Conservation (phyloP, 1,140 invertebrate genomes). For the Glomeris maerens region DNA sequence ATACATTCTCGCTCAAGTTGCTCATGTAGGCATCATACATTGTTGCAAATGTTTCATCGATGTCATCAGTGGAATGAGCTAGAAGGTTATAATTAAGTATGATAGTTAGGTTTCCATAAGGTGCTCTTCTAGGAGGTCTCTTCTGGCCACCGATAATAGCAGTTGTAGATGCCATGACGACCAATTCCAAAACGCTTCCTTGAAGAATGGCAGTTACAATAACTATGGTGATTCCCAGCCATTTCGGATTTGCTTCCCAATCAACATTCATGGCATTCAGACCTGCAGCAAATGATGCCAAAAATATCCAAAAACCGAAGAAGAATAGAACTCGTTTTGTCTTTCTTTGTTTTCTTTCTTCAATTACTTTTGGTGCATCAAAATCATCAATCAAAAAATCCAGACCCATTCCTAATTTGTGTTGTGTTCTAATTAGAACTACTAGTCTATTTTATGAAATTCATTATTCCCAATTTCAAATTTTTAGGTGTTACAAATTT, state of each 20-base stretch:
- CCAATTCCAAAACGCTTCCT: conserved; percentile 24
- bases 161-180: conserved; percentile 23
- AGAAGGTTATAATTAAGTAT: conserved; percentile 27
- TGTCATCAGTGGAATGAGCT: conserved; percentile 23
- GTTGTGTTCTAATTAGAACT: no score
- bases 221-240: conserved; percentile 21
- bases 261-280: conserved; percentile 24
- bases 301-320: conserved; percentile 21
- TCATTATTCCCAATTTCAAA: no score
- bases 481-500: no score
- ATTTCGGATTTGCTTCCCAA: conserved; percentile 21
- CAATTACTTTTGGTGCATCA: no score
- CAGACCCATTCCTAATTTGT: no score
- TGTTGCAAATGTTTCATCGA: conserved; percentile 24
- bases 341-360: no score
- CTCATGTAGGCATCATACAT: conserved; percentile 28
- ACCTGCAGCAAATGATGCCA: conserved; percentile 17
- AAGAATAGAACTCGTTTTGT: conserved; percentile 18
- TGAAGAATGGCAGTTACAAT: conserved; percentile 23
- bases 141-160: conserved; percentile 22
- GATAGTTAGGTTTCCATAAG: conserved; percentile 19
- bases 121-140: conserved; percentile 14
- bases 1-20: conserved; percentile 22
- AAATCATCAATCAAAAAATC: no score
- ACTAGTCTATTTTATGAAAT: no score